Conservation (phyloP, 2,797 vertebrate genomes). For the Tadarida brasiliensis region DNA sequence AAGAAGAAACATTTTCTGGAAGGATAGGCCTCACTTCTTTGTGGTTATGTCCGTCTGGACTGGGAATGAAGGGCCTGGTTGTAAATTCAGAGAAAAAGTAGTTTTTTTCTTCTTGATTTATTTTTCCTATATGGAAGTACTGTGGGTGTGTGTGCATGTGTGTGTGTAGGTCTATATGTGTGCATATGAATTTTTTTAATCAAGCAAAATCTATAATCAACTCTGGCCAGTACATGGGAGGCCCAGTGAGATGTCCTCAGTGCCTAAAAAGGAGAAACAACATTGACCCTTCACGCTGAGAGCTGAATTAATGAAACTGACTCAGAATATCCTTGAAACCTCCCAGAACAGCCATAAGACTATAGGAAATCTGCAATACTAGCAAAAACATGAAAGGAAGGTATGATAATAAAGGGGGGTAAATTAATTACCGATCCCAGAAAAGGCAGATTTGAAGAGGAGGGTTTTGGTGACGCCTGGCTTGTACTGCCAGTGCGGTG, state of each 20-base stretch:
- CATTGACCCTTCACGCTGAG: background rate
- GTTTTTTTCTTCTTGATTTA: background rate
- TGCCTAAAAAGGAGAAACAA: background rate
- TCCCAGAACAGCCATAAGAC: background rate
- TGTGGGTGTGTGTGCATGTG: background rate
- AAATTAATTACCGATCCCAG: background rate
- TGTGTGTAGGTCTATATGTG: background rate
- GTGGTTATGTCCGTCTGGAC: background rate
- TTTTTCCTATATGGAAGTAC: background rate
- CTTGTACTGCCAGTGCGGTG: rapidly evolving
- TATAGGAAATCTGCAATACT: background rate
- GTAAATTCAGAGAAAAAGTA: constrained; percentile 45
- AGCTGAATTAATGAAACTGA: background rate
- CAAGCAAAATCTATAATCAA: background rate
- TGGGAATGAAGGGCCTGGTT: background rate
- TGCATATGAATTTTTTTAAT: background rate
- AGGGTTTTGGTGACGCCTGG: background rate
- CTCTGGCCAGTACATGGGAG: background rate
- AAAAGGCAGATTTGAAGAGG: background rate
- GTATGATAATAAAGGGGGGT: background rate
- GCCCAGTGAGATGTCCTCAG: background rate
- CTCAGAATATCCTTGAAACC: background rate
- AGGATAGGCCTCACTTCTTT: constrained; percentile 45
- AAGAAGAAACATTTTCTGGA: background rate
- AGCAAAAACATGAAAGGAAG: background rate